Evolutionary conservation across 1,140 invertebrate species (phyloP), one percentile per base, ranked within the genome.

Genomic region (Lineus longissimus): DNA sequence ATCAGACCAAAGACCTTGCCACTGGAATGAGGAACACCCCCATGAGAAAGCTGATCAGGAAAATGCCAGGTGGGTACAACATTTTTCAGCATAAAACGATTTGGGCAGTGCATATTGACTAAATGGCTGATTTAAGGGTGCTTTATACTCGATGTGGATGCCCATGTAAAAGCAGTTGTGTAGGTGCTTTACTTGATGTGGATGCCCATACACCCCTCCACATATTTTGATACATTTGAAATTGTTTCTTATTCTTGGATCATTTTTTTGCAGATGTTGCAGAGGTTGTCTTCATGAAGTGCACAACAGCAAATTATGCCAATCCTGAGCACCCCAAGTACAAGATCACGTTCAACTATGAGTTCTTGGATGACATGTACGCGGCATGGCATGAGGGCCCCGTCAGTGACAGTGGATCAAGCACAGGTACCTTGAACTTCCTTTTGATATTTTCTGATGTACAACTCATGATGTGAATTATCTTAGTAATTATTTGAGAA

Each of bases 281-380:
- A 29, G 78, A 82, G 68, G 65, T 66, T 58, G 84, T 84, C 15
- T 82, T 86, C 62, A 72, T 83, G 54, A 74, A 73, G 33, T 85
- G 83, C 69, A 78, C 82, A 59, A 77, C 76, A 25, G 64, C 73
- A 55, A 77, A 76, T 29, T 77, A 77, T 62, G 76, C 77, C n/a
- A 77, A 75, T 59, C 68, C 75, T 1, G 81, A 84, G 30, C 72
- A 78, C 54, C 58, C 58, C 6, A 69, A 78, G 6, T 82, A 80
- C 62, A 69, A 73, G 19, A 74, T 82, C 25, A 79, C 73, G 2
- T 85, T 83, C 69, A 81, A 85, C 63, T 86, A 84, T 65, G 83
- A 85, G 70, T 84, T 84, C 59, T 66, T 86, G 33, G 85, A 86
- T 69, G 85, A 86, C 70, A 76, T 76, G 1, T 86, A 83, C 70